These are phyloP conservation scores for Podotricha telesiphe DNA, from an alignment of 2,888 invertebrate genomes.

Conservation along the genomic window DNA sequence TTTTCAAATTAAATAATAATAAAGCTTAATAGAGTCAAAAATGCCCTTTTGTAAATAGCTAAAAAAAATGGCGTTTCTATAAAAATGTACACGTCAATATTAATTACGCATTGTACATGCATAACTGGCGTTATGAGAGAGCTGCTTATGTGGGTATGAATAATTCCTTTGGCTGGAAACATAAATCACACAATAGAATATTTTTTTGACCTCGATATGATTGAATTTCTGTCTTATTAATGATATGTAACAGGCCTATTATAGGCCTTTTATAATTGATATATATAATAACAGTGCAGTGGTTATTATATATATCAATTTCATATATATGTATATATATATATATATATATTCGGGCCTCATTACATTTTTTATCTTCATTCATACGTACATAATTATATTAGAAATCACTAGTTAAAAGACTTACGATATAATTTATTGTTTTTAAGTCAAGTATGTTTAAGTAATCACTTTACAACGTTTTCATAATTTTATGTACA, in stretches of 20 bases:
- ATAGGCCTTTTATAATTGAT: too few relatives aligned
- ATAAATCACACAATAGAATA: slow-evolving; percentile 25
- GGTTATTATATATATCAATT: background rate
- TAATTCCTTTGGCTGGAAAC: background rate
- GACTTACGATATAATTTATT: background rate
- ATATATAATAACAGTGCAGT: too few relatives aligned
- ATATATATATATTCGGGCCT: background rate
- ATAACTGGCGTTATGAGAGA: background rate
- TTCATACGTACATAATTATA: background rate
- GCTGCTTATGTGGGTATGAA: background rate
- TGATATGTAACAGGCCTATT: too few relatives aligned
- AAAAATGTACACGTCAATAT: slow-evolving; percentile 8
- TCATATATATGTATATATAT: background rate
- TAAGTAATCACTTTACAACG: slow-evolving; percentile 25
- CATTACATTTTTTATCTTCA: too few relatives aligned
- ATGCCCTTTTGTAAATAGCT: too few relatives aligned
- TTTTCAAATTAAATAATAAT: too few relatives aligned
- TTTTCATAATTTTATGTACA: slow-evolving; percentile 27
- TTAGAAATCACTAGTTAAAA: background rate
- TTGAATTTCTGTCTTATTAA: slow-evolving; percentile 20
- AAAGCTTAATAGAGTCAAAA: too few relatives aligned
- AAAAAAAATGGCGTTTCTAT: background rate
- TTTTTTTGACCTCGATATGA: slow-evolving; percentile 23
- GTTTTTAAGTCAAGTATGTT: slow-evolving; percentile 2
- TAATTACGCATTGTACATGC: background rate